Evolutionary conservation across 2,113 vertebrate species (phyloP).

Genomic region (Sisor rabdophorus): DNA sequence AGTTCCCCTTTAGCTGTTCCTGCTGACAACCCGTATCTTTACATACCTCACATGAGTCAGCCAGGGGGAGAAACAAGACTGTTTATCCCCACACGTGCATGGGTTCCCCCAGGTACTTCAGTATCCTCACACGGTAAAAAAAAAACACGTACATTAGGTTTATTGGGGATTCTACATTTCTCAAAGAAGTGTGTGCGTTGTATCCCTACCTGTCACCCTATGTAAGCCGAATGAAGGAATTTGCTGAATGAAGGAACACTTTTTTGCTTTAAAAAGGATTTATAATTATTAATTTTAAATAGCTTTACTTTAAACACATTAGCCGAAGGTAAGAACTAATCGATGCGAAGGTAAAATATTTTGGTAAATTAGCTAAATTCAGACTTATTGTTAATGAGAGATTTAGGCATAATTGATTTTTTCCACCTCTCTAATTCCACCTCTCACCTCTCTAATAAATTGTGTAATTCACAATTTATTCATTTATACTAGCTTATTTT

Average conservation of each 20-base stretch:
- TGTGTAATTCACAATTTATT: slow-evolving; percentile 38
- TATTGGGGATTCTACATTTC: too few species aligned
- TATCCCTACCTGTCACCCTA: too few species aligned
- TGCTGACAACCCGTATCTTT: slow-evolving; percentile 30
- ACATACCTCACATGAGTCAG: slow-evolving; percentile 22
- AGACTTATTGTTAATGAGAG: slow-evolving; percentile 48
- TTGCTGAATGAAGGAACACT: too few species aligned
- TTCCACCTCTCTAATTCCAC: slow-evolving; percentile 2
- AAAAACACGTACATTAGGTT: too few species aligned
- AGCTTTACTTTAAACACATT: not conserved
- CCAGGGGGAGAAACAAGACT: slow-evolving; percentile 20
- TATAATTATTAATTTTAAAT: not conserved
- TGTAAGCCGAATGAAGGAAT: too few species aligned
- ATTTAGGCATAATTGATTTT: slow-evolving; percentile 49
- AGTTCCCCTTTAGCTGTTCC: slow-evolving; percentile 29
- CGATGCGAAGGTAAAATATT: too few species aligned
- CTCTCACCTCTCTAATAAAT: too few species aligned
- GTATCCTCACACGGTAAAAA: too few species aligned
- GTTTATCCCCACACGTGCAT: too few species aligned
- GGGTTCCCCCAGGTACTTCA: too few species aligned
- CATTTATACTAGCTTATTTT: slow-evolving; percentile 37
- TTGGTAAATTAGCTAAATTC: slow-evolving; percentile 35
- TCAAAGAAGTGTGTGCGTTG: too few species aligned
- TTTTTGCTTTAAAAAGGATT: too few species aligned
- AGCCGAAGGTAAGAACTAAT: not conserved